A percentile compares a stretch with the other conserved stretches of the same genome.
Conservation (phyloP, 2,797 vertebrate species). For the Onychomys arenicola region DNA sequence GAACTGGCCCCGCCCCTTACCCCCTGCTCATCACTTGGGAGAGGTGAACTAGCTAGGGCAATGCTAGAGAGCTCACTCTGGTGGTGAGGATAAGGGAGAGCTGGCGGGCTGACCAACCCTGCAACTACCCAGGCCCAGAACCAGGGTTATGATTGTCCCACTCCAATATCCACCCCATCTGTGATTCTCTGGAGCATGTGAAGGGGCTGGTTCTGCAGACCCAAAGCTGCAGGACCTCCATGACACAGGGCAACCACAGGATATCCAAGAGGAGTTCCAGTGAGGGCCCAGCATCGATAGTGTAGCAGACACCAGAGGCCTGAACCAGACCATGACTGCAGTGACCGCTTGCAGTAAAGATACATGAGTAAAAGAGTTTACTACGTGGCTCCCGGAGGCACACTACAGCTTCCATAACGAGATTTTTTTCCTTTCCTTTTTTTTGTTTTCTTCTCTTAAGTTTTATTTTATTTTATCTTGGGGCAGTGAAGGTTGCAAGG, state of each 20-base stretch:
- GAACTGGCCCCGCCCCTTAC: background rate
- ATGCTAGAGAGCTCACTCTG: background rate
- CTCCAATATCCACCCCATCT: background rate
- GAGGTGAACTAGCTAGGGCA: background rate
- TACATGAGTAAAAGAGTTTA: background rate
- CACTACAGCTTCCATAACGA: background rate
- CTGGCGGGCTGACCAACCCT: background rate
- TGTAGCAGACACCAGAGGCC: background rate
- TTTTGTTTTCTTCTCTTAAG: too few relatives aligned
- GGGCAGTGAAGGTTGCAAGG: background rate
- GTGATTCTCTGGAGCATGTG: background rate
- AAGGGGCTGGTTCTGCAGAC: background rate
- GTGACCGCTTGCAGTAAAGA: background rate
- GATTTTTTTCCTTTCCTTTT: background rate
- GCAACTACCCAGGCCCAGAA: background rate
- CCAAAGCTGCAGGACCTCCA: background rate
- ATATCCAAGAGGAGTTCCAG: background rate
- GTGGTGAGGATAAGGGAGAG: background rate
- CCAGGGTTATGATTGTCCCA: background rate
- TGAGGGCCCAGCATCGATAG: background rate
- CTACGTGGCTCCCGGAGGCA: background rate
- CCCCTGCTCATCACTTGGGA: background rate
- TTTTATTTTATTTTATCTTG: background rate
- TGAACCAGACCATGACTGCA: background rate
- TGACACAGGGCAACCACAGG: background rate